Percentiles rank a stretch among this genome's conserved stretches.
Evolutionary conservation across 2,888 invertebrate genomes (phyloP).

Genomic region (Heteromurus nitidus): DNA sequence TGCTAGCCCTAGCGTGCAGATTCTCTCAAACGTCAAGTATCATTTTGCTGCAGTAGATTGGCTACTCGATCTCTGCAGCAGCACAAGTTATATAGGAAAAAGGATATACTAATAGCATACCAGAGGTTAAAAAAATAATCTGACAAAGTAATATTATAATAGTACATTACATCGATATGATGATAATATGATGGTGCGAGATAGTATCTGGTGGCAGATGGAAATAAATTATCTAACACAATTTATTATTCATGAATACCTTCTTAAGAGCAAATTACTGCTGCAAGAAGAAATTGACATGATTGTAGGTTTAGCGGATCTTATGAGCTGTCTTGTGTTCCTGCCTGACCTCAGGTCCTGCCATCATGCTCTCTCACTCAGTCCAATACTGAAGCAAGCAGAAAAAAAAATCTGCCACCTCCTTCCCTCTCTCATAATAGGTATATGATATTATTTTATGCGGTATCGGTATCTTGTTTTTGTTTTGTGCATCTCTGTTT

Average conservation of each 20-base stretch:
- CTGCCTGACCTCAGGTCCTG: constrained; percentile 28
- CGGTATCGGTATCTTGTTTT: too few relatives aligned
- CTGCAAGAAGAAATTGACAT: constrained; percentile 60
- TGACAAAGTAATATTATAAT: constrained; percentile 1
- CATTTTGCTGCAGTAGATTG: too few relatives aligned
- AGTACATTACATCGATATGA: constrained; percentile 9
- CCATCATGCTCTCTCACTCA: neutral
- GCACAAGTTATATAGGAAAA: too few relatives aligned
- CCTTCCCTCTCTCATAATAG: neutral
- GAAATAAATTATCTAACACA: constrained; percentile 63
- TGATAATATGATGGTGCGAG: constrained; percentile 31
- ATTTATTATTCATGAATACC: constrained; percentile 65
- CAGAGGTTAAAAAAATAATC: neutral
- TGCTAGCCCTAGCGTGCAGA: too few relatives aligned
- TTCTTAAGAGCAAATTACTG: constrained; percentile 61
- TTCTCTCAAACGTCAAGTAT: too few relatives aligned
- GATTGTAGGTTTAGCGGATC: constrained; percentile 55
- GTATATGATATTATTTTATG: too few relatives aligned
- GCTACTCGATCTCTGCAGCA: too few relatives aligned
- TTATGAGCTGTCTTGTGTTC: constrained; percentile 23
- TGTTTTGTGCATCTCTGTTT: too few relatives aligned
- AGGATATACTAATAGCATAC: too few relatives aligned
- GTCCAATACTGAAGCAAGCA: neutral
- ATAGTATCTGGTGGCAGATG: constrained; percentile 58
- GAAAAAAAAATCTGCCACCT: constrained; percentile 24